Evolutionary conservation across 1,140 invertebrate species (phyloP), one percentile per base, ranked within the genome.

Genomic region (Wasmannia auropunctata): DNA sequence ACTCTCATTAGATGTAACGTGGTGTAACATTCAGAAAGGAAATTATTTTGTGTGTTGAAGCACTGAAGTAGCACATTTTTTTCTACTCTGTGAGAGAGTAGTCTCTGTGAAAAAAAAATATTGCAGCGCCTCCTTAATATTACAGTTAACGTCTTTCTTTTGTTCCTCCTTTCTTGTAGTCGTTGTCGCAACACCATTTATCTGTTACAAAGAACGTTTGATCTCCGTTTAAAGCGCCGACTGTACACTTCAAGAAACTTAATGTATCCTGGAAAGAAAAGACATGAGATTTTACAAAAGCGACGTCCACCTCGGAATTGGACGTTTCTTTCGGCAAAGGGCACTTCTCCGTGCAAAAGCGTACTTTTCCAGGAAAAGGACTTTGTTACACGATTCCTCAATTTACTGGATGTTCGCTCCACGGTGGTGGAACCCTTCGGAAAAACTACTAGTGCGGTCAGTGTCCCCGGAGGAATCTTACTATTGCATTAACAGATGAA

Each of bases 241-340:
- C 25, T 75, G 4, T 51, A 49, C 40, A 63, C 5, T 31, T 60
- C 14, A 49, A 62, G 40, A 65, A 37, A 31, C 31, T 85, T 79
- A 63, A 85, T 76, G 74, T 49, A 62, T 40, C 58, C 2, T 51
- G 28, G 11, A 22, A 79, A 49, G 40, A 51, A 49, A 58, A n/a
- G 54, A 58, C 37, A 63, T 31, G 58, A 63, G 74, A 85, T 85
- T 85, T 85, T 85, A 79, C 58, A 63, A 85, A 63, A 54, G 58
- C 51, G 40, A 79, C 72, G 69, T 84, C 37, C 69, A 69, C 34
- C 22, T 69, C 34, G 63, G 40, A 54, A 81, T 70, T 40, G 79
- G 51, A 74, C 67, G 22, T 83, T 74, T 83, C 79, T 74, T 83
- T 83, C n/a, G 67, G 65, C 25, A 37, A 70, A 67, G 37, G 22